Percentiles rank a stretch among this genome's conserved stretches.
Evolutionary conservation across 2,113 vertebrate species (phyloP).

Genomic region (Pao palembangensis): DNA sequence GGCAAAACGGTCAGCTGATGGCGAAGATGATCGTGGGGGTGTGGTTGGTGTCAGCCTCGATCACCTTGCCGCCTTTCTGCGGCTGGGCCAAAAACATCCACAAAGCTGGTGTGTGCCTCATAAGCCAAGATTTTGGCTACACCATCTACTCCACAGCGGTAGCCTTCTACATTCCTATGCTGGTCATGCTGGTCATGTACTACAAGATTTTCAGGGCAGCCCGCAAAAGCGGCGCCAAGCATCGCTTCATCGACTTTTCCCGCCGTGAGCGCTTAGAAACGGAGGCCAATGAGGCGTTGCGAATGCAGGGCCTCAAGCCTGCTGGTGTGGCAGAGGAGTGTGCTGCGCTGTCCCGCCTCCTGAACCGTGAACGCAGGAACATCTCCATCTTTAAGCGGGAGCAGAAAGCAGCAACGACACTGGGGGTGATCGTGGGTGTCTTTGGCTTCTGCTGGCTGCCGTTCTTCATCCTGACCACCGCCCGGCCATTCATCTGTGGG

Average conservation of each 20-base stretch:
- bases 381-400: slow-evolving; percentile 82
- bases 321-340: slow-evolving; percentile 74
- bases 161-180: slow-evolving; percentile 82
- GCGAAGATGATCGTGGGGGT: slow-evolving; percentile 81
- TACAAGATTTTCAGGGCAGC: slow-evolving; percentile 81
- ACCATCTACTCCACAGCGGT: slow-evolving; percentile 81
- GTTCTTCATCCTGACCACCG: slow-evolving; percentile 78
- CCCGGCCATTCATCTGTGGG: slow-evolving; percentile 78
- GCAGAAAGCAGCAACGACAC: slow-evolving; percentile 80
- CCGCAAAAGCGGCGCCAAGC: slow-evolving; percentile 77
- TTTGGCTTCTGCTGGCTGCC: slow-evolving; percentile 80
- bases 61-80: slow-evolving; percentile 79
- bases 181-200: slow-evolving; percentile 82
- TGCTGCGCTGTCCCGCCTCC: slow-evolving; percentile 71
- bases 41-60: slow-evolving; percentile 79
- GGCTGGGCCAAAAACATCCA: slow-evolving; percentile 80
- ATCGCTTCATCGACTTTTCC: slow-evolving; percentile 71
- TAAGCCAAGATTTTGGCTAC: slow-evolving; percentile 81
- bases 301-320: slow-evolving; percentile 77
- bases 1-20: slow-evolving; percentile 80
- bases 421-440: slow-evolving; percentile 79
- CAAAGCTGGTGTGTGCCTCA: slow-evolving; percentile 76
- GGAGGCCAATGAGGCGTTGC: slow-evolving; percentile 66
- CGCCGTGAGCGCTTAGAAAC: slow-evolving; percentile 65
- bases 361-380: slow-evolving; percentile 74